phyloP scores from a whole-genome alignment of 35 echinoderm and acorn worm genomes.

The Diadema setosum region DNA sequence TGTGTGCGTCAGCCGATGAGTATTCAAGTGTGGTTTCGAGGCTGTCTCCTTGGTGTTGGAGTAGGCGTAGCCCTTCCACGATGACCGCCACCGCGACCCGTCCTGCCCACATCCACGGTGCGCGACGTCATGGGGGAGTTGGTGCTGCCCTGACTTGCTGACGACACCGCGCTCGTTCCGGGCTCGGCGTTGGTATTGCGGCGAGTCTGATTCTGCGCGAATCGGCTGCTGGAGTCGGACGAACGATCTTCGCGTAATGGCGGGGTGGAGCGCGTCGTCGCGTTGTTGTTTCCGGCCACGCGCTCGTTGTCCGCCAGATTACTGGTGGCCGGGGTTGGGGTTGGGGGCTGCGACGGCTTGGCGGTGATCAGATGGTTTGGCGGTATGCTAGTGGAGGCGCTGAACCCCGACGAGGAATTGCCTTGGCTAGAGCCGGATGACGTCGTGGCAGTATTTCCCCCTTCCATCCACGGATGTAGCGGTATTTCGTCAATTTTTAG shows the following conservation, averaged over 20 bases:
- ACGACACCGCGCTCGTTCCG: not conserved
- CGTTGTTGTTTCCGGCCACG: not conserved
- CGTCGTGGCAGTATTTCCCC: not conserved
- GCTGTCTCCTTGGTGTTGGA: not conserved
- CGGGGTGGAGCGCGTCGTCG: not conserved
- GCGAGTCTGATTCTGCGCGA: conserved; percentile 4
- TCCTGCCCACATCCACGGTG: not conserved
- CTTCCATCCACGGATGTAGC: not conserved
- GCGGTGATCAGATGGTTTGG: not conserved
- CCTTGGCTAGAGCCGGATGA: not conserved
- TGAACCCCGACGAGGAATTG: not conserved
- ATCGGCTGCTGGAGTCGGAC: not conserved
- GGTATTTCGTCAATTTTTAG: not conserved
- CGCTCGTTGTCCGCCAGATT: not conserved
- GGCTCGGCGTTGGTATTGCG: not conserved
- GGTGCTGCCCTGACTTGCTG: not conserved
- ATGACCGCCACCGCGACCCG: not conserved
- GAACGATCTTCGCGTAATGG: not conserved
- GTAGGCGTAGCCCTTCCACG: not conserved
- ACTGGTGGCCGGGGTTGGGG: not conserved
- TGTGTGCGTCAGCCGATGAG: too few relatives aligned
- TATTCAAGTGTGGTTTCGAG: not conserved
- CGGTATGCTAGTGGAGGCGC: not conserved
- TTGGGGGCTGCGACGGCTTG: not conserved
- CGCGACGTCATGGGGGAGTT: not conserved